A percentile compares a stretch with the other conserved stretches of the same genome.
Conservation (phyloP, 2,888 invertebrate genomes). For the Phania funesta region DNA sequence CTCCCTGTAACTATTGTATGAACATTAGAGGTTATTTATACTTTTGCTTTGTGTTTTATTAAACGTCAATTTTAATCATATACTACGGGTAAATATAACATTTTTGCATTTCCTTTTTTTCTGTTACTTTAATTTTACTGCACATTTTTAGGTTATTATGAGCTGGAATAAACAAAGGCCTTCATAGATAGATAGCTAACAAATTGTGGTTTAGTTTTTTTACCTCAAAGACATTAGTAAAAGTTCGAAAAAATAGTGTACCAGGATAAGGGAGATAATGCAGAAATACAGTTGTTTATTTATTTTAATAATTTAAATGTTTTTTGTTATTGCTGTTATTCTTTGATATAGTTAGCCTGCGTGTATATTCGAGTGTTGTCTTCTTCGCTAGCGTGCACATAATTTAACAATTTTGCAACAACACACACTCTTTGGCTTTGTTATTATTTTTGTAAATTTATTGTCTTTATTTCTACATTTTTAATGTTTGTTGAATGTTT, state of each 20-base stretch:
- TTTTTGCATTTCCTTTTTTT: not conserved
- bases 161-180: not conserved
- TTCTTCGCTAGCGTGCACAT: constrained; percentile 36
- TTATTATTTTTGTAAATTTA: constrained; percentile 52
- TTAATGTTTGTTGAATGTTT: constrained; percentile 27
- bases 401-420: constrained; percentile 64
- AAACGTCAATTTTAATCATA: constrained; percentile 63
- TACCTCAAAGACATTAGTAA: not conserved
- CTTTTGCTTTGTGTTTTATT: not conserved
- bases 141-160: constrained; percentile 11
- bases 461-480: constrained; percentile 50
- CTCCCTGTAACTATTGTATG: no score
- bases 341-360: not conserved
- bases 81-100: constrained; percentile 35
- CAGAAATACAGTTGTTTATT: constrained; percentile 22
- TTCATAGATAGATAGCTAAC: not conserved
- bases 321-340: not conserved
- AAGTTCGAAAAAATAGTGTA: not conserved
- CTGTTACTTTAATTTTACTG: constrained; percentile 7
- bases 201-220: not conserved
- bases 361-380: not conserved
- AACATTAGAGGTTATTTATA: not conserved
- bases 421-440: constrained; percentile 46
- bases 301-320: not conserved
- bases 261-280: not conserved